Conservation (phyloP, 2,888 invertebrate genomes). For the Cyclophora albipunctata region DNA sequence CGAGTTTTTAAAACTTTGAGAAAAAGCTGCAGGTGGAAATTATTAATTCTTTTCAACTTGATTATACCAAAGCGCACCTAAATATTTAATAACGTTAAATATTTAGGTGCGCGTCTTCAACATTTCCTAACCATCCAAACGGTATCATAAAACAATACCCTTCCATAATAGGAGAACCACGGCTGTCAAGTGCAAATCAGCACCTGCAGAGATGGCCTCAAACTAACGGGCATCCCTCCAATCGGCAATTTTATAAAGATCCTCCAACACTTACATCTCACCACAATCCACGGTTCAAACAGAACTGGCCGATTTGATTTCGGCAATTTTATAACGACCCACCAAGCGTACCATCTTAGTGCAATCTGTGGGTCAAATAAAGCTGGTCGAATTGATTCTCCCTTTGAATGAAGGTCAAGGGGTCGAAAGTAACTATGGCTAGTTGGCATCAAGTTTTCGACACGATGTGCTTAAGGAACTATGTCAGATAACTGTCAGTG, state of each 20-base stretch:
- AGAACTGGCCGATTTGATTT: slow-evolving; percentile 29
- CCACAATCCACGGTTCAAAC: slow-evolving; percentile 9
- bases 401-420: slow-evolving; percentile 65
- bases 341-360: slow-evolving; percentile 4
- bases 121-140: too few relatives aligned
- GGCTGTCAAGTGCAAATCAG: slow-evolving; percentile 65
- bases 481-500: slow-evolving; percentile 63
- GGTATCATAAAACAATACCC: too few relatives aligned
- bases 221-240: slow-evolving; percentile 56
- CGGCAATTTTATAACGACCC: slow-evolving; percentile 18
- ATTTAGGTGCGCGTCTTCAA: too few relatives aligned
- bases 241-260: slow-evolving; percentile 17
- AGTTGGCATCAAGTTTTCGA: slow-evolving; percentile 47
- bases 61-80: too few relatives aligned
- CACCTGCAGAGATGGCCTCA: slow-evolving; percentile 69
- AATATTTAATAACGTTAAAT: too few relatives aligned
- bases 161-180: slow-evolving; percentile 61
- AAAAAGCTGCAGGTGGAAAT: too few relatives aligned
- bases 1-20: too few relatives aligned
- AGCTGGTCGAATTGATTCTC: slow-evolving; percentile 32
- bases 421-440: slow-evolving; percentile 61
- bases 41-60: too few relatives aligned
- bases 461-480: slow-evolving; percentile 39
- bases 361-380: slow-evolving; percentile 9
- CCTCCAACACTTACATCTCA: slow-evolving; percentile 8